Conservation (phyloP, 2,113 vertebrate genomes). For the Nibea coibor region DNA sequence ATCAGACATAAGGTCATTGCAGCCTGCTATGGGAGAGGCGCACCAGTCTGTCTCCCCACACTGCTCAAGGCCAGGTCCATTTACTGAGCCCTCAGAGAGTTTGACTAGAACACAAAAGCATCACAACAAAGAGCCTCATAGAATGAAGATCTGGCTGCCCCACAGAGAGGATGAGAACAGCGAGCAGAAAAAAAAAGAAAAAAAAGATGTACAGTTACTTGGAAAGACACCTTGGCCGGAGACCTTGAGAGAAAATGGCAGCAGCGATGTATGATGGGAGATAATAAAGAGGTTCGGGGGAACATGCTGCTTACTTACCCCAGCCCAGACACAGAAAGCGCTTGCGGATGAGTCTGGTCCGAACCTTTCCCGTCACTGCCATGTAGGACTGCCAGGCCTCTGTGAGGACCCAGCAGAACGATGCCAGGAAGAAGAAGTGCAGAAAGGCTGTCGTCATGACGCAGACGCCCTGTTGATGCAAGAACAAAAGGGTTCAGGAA, state of each 20-base stretch:
- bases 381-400: conserved; percentile 99
- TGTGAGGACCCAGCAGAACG: conserved; percentile 99
- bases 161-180: conserved; percentile 36
- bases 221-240: conserved; percentile 45
- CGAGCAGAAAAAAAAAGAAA: not conserved
- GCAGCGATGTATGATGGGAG: conserved; percentile 43
- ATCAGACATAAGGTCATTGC: conserved; percentile 65
- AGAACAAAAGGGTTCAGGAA: conserved; percentile 47
- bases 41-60: conserved; percentile 33
- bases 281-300: conserved; percentile 42
- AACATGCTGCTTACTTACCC: conserved; percentile 87
- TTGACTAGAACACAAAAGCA: conserved; percentile 63
- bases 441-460: conserved; percentile 98
- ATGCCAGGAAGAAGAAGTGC: conserved; percentile 99
- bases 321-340: conserved; percentile 98
- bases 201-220: conserved; percentile 27
- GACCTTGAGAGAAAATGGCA: conserved; percentile 55
- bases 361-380: conserved; percentile 99
- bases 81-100: conserved; percentile 60
- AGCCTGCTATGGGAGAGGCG: conserved; percentile 52
- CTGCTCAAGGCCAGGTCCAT: conserved; percentile 59
- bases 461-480: conserved; percentile 90
- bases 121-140: conserved; percentile 61
- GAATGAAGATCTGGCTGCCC: conserved; percentile 47
- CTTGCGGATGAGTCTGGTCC: conserved; percentile 97